Base-by-base conservation (phyloP, 1,140 invertebrate genomes). In the Microvelia longipes region DNA sequence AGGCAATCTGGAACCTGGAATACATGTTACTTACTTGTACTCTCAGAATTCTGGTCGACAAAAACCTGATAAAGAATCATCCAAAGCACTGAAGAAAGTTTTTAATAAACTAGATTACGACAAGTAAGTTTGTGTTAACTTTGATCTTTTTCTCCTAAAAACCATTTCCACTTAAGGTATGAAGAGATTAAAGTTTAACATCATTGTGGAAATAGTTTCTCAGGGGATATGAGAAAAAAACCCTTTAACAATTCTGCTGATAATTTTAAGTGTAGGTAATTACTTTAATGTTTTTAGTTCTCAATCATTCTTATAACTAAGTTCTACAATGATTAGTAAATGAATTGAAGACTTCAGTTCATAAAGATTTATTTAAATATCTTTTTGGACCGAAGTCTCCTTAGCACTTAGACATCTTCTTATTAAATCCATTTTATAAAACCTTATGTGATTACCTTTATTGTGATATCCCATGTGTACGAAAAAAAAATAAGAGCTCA, bases 11-110 rank as follows among this genome's bases (percentile, higher is more conserved):
- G 86, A 87, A 77, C 90, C 90, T 74, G 87, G 85, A 74, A 85
- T 92, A 76, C 85, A 90, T 78, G 87, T 92, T 76, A 91, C 89
- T 75, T 92, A 50, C 35, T 69, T 76, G 25, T 29, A 29, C 29
- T 5, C 11, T 2, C 26, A 28, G 19, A 28, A 26, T 25, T 28
- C 26, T 13, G 26, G 1, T 19, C 19, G 1, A 66, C 2, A 66
- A 26, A 66, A 2, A 2, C 24, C 1, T 1, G 65, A 66, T 24
- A 24, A 15, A 50, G 35, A 50, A 50, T 50, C 19, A 50, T 50
- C 35, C 5, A 50, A 50, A 19, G 19, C 5, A 19, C 5, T 50
- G 19, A 50, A 50, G 19, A 50, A 50, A 50, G 35, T 50, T 50
- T 50, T 50, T 5, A 19, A 50, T 50, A 50, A 50, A 50, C 5